Base-by-base conservation (phyloP, 1,140 invertebrate genomes). In the Uloborus diversus region DNA sequence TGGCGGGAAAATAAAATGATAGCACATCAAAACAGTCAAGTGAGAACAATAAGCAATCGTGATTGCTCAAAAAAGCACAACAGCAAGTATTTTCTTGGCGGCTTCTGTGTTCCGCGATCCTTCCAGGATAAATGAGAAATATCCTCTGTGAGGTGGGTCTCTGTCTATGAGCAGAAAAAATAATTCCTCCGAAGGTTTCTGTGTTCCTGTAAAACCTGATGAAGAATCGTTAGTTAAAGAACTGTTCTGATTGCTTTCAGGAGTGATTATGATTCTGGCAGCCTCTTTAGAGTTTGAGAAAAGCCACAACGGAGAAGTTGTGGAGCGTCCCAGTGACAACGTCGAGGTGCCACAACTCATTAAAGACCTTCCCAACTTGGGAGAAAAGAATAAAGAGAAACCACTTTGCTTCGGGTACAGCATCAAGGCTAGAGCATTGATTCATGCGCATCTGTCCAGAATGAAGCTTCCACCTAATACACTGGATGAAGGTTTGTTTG, bases 221-320 rank as follows among this genome's bases (percentile, higher is more conserved):
- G n/a, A n/a, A n/a, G n/a, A n/a, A n/a, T n/a, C n/a, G n/a, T n/a
- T n/a, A n/a, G n/a, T n/a, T n/a, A n/a, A n/a, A n/a, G n/a, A n/a
- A n/a, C n/a, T n/a, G n/a, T n/a, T n/a, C n/a, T n/a, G n/a, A 30
- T 28, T 32, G 9, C 14, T 49, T 27, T 27, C 25, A 90, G 89
- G 96, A 85, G 94, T 95, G 1, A 90, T 99, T 3, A 99, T 99
- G 96, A 94, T 99, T 79, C 88, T 99, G 57, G 95, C 93, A 25
- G 97, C 95, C 27, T 98, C 97, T 51, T 92, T 94, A 85, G 98
- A 99, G 87, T 99, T 99, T 90, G 94, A 97, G 83, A 93, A 93
- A 86, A 91, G 92, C 79, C 94, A 96, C 85, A 99, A 99, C 87
- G 92, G 92, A 30, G 96, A 99, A 89, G 93, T 99, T 73, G 89